Evolutionary conservation across 2,888 invertebrate species (phyloP).

Genomic region (Xanthorhoe spadicearia): DNA sequence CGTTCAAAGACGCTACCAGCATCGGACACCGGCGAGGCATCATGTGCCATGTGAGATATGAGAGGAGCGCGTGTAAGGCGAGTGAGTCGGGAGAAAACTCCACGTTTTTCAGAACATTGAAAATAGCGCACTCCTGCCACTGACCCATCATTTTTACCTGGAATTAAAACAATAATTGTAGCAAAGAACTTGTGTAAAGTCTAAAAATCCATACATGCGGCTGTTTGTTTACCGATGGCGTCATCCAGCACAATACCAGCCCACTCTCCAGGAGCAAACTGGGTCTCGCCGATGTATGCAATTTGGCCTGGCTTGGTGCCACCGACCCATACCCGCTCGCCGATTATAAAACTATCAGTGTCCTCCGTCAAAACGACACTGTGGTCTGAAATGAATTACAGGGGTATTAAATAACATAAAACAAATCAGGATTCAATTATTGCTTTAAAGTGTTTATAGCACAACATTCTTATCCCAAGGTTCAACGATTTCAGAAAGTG

Average conservation of each 20-base stretch:
- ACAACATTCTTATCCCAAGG: background rate
- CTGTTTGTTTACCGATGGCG: conserved; percentile 89
- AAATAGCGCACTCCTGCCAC: conserved; percentile 97
- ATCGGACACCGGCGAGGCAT: conserved; percentile 78
- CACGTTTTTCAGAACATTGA: conserved; percentile 95
- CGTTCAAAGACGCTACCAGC: conserved; percentile 79
- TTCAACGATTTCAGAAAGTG: conserved; percentile 48
- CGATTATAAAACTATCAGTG: conserved; percentile 98
- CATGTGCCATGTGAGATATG: conserved; percentile 79
- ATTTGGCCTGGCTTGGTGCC: conserved; percentile 96
- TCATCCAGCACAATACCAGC: conserved; percentile 98
- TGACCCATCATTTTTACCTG: conserved; percentile 98
- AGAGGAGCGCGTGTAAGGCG: conserved; percentile 91
- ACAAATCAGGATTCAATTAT: background rate
- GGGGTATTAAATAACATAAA: conserved; percentile 3
- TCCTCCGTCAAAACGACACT: conserved; percentile 93
- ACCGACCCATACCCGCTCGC: conserved; percentile 97
- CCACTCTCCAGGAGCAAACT: conserved; percentile 99
- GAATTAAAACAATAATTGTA: conserved; percentile 43
- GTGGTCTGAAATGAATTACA: conserved; percentile 86
- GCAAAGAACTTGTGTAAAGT: background rate
- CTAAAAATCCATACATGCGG: background rate
- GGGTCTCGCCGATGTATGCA: conserved; percentile 97
- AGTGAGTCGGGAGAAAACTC: conserved; percentile 96
- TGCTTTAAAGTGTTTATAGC: conserved; percentile 2